Percentiles rank a stretch among this genome's conserved stretches.
Evolutionary conservation across 2,113 vertebrate genomes (phyloP).

Genomic region (Seriola quinqueradiata): DNA sequence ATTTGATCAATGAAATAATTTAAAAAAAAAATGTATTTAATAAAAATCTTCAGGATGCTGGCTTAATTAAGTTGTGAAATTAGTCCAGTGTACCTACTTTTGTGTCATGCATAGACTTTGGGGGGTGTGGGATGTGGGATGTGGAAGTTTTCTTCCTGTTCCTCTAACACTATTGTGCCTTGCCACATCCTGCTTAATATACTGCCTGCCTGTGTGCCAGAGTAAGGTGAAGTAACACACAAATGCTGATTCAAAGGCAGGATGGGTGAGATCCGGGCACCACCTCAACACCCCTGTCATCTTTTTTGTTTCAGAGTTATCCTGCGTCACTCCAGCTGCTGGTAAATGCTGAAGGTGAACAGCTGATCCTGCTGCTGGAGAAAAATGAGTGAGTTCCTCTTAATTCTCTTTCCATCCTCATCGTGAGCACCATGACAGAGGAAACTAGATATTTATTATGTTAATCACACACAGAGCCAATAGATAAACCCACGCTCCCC

Average conservation of each 20-base stretch:
- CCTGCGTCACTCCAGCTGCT: slow-evolving; percentile 87
- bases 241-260: slow-evolving; percentile 44
- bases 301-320: slow-evolving; percentile 87
- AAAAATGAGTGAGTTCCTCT: slow-evolving; percentile 89
- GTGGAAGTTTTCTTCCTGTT: slow-evolving; percentile 62
- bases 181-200: slow-evolving; percentile 64
- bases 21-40: background rate
- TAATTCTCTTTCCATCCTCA: background rate
- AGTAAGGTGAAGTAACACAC: slow-evolving; percentile 42
- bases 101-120: slow-evolving; percentile 19
- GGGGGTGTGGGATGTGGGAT: slow-evolving; percentile 53
- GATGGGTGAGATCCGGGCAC: slow-evolving; percentile 51
- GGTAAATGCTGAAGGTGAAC: slow-evolving; percentile 84
- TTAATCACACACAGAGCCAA: slow-evolving; percentile 45
- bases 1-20: no score
- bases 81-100: background rate
- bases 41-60: background rate
- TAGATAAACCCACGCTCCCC: slow-evolving; percentile 31
- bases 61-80: background rate
- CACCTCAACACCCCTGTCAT: slow-evolving; percentile 66
- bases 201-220: background rate
- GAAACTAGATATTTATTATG: slow-evolving; percentile 41
- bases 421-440: background rate
- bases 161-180: slow-evolving; percentile 55
- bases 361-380: slow-evolving; percentile 88